A percentile compares a stretch with the other conserved stretches of the same genome.
phyloP scores from a whole-genome alignment of 2,888 invertebrate genomes.

The Taphrorychus bicolor region DNA sequence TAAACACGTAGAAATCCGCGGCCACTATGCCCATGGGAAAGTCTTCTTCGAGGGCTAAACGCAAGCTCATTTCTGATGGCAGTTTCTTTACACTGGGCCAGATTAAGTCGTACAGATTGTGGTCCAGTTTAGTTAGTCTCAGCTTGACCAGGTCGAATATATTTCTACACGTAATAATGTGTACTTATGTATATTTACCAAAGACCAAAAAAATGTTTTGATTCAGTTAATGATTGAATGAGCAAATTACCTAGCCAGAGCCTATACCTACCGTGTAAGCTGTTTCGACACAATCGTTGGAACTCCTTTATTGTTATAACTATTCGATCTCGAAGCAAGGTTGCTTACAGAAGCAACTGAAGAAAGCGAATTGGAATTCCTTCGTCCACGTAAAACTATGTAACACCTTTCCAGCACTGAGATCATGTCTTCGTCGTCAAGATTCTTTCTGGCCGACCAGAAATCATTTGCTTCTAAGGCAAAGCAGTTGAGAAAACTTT shows the following conservation, averaged over 20 bases:
- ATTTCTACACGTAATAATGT: too few species aligned
- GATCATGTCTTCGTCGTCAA: slow-evolving; percentile 74
- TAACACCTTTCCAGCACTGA: slow-evolving; percentile 80
- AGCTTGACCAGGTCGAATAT: slow-evolving; percentile 78
- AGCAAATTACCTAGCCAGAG: background rate
- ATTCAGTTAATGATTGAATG: slow-evolving; percentile 66
- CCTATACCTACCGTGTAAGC: slow-evolving; percentile 29
- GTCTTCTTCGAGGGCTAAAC: slow-evolving; percentile 71
- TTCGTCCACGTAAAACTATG: slow-evolving; percentile 70
- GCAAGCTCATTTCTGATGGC: slow-evolving; percentile 65
- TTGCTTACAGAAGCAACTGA: background rate
- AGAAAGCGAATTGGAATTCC: slow-evolving; percentile 65
- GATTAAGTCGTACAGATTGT: slow-evolving; percentile 86
- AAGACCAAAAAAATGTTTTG: too few species aligned
- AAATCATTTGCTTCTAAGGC: slow-evolving; percentile 79
- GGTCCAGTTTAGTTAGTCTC: slow-evolving; percentile 82
- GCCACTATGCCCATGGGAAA: slow-evolving; percentile 79
- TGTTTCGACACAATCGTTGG: slow-evolving; percentile 29
- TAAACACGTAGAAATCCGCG: slow-evolving; percentile 86
- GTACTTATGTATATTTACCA: too few species aligned
- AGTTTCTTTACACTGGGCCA: slow-evolving; percentile 88
- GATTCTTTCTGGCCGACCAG: slow-evolving; percentile 75
- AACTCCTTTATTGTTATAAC: slow-evolving; percentile 9
- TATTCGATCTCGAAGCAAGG: background rate
- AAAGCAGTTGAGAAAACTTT: too few species aligned